Percentiles rank a stretch among this genome's conserved stretches.
Evolutionary conservation across 2,888 invertebrate genomes (phyloP).

Genomic region (Geophilus truncorum): DNA sequence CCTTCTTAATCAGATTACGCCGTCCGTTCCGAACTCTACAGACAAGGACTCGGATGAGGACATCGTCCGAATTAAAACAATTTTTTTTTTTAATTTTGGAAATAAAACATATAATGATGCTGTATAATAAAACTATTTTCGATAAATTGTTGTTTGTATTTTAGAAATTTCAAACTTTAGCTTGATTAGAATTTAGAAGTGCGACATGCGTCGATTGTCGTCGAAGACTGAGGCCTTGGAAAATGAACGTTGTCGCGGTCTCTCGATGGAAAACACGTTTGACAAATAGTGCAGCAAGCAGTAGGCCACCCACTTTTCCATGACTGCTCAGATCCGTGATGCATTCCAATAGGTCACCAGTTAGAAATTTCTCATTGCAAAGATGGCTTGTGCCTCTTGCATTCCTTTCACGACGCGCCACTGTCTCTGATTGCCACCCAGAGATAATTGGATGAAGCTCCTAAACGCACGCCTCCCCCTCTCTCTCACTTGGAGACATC

Average conservation of each 20-base stretch:
- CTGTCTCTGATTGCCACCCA: neutral
- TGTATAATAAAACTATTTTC: neutral
- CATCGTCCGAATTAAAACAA: neutral
- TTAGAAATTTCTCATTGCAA: neutral
- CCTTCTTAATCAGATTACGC: conserved; percentile 30
- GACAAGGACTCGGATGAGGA: conserved; percentile 4
- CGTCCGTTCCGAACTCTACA: neutral
- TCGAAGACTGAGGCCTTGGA: neutral
- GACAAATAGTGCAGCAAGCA: neutral
- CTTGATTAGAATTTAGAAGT: no score
- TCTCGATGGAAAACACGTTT: neutral
- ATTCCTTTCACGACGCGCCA: neutral
- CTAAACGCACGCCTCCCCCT: neutral
- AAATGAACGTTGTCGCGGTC: neutral
- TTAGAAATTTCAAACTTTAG: no score
- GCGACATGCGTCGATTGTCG: neutral
- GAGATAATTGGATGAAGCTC: neutral
- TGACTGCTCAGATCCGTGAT: neutral
- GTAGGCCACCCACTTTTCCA: neutral
- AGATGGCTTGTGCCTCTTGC: neutral
- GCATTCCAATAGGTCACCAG: neutral
- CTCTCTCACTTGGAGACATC: neutral
- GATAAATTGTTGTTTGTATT: no score
- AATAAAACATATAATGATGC: no score
- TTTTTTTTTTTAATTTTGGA: neutral